Evolutionary conservation across 2,888 invertebrate species (phyloP).

Genomic region (Chaetoderma sp.): DNA sequence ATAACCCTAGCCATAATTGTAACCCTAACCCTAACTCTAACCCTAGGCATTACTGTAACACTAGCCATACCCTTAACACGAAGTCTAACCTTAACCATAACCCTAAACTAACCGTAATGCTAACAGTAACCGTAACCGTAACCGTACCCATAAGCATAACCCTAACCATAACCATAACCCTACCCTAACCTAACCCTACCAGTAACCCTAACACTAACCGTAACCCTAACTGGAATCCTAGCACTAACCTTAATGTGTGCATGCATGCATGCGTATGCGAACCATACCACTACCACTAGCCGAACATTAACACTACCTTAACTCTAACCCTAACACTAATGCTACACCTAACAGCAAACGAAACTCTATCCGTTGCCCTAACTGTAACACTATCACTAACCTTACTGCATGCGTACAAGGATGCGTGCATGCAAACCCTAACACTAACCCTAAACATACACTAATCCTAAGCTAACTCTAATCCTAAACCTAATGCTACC

Average conservation of each 20-base stretch:
- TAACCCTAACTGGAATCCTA: background rate
- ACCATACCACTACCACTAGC: background rate
- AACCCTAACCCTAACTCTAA: conserved; percentile 4
- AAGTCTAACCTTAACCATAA: conserved; percentile 10
- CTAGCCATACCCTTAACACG: background rate
- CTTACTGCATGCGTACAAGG: no score
- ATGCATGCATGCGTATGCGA: background rate
- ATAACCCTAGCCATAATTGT: background rate
- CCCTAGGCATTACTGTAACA: background rate
- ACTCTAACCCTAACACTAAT: no score
- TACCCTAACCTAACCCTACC: no score
- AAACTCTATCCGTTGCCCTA: no score
- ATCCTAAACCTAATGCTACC: no score
- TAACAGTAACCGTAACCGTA: no score
- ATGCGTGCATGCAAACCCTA: conserved; percentile 1
- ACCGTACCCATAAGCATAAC: background rate
- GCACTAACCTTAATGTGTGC: background rate
- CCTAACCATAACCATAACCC: no score
- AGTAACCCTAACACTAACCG: background rate
- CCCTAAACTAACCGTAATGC: background rate
- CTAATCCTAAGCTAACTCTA: no score
- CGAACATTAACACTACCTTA: no score
- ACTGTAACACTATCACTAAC: no score
- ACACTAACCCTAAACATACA: no score
- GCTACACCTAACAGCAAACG: no score